A percentile compares a stretch with the other conserved stretches of the same genome.
Evolutionary conservation across 2,888 invertebrate genomes (phyloP).

Genomic region (Pyrocoelia pectoralis): DNA sequence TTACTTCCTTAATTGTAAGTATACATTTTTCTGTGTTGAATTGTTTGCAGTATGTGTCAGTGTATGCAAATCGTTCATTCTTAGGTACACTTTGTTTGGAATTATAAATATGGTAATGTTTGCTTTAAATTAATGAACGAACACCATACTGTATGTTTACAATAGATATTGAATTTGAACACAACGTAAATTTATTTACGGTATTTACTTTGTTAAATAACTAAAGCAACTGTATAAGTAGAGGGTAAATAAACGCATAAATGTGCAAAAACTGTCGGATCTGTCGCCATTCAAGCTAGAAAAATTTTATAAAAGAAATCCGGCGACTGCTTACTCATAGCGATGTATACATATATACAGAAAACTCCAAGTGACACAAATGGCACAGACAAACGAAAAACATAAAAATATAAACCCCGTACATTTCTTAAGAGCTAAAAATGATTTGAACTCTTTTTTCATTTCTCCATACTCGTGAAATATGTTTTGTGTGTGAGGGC

Average conservation of each 20-base stretch:
- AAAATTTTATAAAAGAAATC: conserved; percentile 28
- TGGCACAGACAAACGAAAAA: conserved; percentile 36
- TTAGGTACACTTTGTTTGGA: conserved; percentile 18
- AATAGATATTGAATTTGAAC: conserved; percentile 32
- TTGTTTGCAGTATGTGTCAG: conserved; percentile 1
- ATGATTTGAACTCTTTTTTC: conserved; percentile 37
- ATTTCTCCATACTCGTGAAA: conserved; percentile 36
- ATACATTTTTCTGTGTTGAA: not conserved
- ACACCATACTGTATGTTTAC: conserved; percentile 22
- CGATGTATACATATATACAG: conserved; percentile 25
- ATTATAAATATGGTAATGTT: conserved; percentile 26
- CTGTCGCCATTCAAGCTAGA: conserved; percentile 14
- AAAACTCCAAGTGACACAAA: conserved; percentile 27
- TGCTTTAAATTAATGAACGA: conserved; percentile 28
- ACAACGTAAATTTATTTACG: conserved; percentile 30
- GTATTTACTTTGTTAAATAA: conserved; percentile 26
- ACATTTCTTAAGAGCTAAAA: conserved; percentile 41
- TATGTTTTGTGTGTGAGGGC: conserved; percentile 35
- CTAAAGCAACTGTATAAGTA: conserved; percentile 21
- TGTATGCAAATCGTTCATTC: conserved; percentile 8
- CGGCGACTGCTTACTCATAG: conserved; percentile 17
- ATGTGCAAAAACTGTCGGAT: conserved; percentile 17
- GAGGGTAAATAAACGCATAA: conserved; percentile 21
- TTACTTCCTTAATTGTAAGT: too few relatives aligned
- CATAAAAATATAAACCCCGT: conserved; percentile 37